Evolutionary conservation across 2,797 vertebrate species (phyloP), one percentile per base, ranked within the genome.

Genomic region (Hippocampus kuda): DNA sequence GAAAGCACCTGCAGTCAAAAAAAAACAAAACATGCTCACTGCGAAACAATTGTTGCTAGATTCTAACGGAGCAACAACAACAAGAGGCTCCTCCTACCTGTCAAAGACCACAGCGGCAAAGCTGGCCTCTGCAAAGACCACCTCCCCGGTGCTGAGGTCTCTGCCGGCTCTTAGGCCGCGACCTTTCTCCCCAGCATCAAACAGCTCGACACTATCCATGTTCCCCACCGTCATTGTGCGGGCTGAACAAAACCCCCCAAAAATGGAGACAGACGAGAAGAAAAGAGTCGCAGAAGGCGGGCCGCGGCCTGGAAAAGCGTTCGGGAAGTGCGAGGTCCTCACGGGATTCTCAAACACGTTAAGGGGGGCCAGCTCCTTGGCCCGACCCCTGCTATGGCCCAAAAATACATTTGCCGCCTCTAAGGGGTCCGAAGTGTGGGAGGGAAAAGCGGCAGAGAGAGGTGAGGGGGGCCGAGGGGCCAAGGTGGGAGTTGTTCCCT

Each of bases 81-180:
- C 16, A 24, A 48, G 4, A 16, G 8, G 7, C 68, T 56, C 26
- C 16, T 27, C 54, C 61, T 92, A 99, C 97, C 95, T 97, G 91
- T 98, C 93, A 38, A 95, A 96, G 69, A 98, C 97, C 68, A 97
- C 96, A 0, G 97, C 97, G 0, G 95, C 88, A 2, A 94, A 98
- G 65, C 94, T 92, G 65, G 93, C 85, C 77, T 98, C 96, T 0
- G 95, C 89, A 7, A 98, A 97, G 84, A 99, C 90, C 76, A 97
- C 90, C 1, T 98, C 95, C 0, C 94, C 93, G 0, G 92, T 81
- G 46, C 76, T 85, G 68, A 95, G 89, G 34, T 94, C 93, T 77
- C 90, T 94, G 27, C 83, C 86, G 13, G 93, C 89, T 80, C 89
- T 94, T 68, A 99, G 90, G 26, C 94, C 96, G 5, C 95, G 87